phyloP scores from a whole-genome alignment of 2,113 vertebrate genomes.

The Dissostichus mawsoni region DNA sequence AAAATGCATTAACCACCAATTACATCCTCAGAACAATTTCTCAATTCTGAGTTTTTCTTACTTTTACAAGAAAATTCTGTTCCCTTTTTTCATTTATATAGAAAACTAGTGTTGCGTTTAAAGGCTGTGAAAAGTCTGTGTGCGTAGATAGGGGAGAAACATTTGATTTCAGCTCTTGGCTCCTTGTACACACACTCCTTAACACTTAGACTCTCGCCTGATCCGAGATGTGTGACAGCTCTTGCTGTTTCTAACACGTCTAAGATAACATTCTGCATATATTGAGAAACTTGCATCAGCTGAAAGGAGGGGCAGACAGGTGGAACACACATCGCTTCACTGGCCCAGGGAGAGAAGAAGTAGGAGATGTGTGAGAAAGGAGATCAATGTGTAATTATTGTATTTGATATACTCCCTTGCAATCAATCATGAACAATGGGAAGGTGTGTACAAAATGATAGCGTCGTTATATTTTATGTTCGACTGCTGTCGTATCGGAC shows the following conservation, averaged over 20 bases:
- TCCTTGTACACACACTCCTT: slow-evolving; percentile 4
- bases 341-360: not conserved
- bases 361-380: not conserved
- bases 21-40: slow-evolving; percentile 23
- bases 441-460: slow-evolving; percentile 46
- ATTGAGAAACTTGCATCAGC: not conserved
- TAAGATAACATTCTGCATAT: slow-evolving; percentile 25
- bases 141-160: slow-evolving; percentile 8
- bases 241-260: slow-evolving; percentile 2
- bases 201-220: slow-evolving; percentile 18
- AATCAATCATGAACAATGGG: slow-evolving; percentile 54
- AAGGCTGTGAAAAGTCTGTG: slow-evolving; percentile 14
- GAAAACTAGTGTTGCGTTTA: slow-evolving; percentile 9
- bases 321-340: not conserved
- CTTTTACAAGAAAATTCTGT: not conserved
- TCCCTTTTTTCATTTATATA: slow-evolving; percentile 9
- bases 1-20: slow-evolving; percentile 56
- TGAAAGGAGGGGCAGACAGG: not conserved
- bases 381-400: slow-evolving; percentile 56
- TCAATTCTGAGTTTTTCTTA: slow-evolving; percentile 35
- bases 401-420: slow-evolving; percentile 28
- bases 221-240: slow-evolving; percentile 35
- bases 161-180: slow-evolving; percentile 35
- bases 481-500: slow-evolving; percentile 35
- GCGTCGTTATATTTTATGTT: slow-evolving; percentile 42